These are phyloP conservation scores for Morbakka virulenta DNA, from an alignment of 30 jellyfish, hydroid and myxozoan species.

Conservation along the genomic window DNA sequence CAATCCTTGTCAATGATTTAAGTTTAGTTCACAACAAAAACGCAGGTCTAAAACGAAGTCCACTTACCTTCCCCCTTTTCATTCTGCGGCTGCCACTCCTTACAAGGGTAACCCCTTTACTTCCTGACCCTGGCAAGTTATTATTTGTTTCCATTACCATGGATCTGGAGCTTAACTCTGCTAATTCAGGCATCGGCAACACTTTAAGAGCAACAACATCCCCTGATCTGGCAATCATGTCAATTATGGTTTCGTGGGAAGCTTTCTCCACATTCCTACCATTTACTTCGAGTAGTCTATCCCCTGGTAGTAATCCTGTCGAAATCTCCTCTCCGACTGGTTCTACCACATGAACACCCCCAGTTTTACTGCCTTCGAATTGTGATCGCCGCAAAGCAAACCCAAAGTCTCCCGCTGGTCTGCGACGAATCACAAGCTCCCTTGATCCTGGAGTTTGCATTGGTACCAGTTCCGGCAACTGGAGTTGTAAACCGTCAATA, in stretches of 20 bases:
- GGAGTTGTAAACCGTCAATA: slow-evolving; percentile 49
- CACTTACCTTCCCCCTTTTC: slow-evolving; percentile 57
- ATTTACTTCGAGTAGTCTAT: slow-evolving; percentile 79
- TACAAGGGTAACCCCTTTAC: slow-evolving; percentile 51
- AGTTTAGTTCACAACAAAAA: no score
- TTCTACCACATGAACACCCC: slow-evolving; percentile 58
- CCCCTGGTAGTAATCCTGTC: slow-evolving; percentile 91
- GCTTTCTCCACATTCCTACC: slow-evolving; percentile 74
- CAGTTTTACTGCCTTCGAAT: slow-evolving; percentile 35
- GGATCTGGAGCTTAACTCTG: slow-evolving; percentile 73
- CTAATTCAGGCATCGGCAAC: slow-evolving; percentile 82
- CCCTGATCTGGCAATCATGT: slow-evolving; percentile 80
- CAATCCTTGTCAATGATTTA: no score
- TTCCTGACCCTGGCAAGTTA: slow-evolving; percentile 45
- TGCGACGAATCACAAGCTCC: slow-evolving; percentile 37
- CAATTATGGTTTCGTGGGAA: slow-evolving; percentile 62
- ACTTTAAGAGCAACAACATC: slow-evolving; percentile 69
- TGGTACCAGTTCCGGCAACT: slow-evolving; percentile 58
- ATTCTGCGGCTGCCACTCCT: slow-evolving; percentile 68
- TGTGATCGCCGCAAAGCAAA: slow-evolving; percentile 79
- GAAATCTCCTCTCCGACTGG: slow-evolving; percentile 59
- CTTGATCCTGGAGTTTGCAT: slow-evolving; percentile 47
- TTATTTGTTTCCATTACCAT: slow-evolving; percentile 26
- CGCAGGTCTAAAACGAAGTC: no score
- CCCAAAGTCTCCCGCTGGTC: slow-evolving; percentile 85